Percentiles rank a stretch among this genome's conserved stretches.
These are phyloP conservation scores for Alviniconcha strummeri DNA, from an alignment of 2,888 invertebrate genomes.

Conservation along the genomic window DNA sequence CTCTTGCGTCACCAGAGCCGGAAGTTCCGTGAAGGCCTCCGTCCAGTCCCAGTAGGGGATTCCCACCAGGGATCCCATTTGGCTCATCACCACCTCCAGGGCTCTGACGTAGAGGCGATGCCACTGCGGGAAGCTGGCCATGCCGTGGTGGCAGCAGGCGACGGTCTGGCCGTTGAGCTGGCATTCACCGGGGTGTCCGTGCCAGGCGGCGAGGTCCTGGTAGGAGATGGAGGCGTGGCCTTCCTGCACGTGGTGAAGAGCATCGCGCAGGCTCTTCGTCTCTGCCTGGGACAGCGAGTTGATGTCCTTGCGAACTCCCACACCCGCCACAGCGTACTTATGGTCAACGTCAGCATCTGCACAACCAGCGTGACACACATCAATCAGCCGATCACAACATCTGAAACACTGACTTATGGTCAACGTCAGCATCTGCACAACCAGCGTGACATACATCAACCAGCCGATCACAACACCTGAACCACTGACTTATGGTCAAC, in stretches of 20 bases:
- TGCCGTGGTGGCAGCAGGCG: conserved; percentile 49
- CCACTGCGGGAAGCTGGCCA: conserved; percentile 50
- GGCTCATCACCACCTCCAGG: conserved; percentile 41
- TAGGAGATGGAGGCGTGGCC: conserved; percentile 37
- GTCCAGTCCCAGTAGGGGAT: conserved; percentile 51
- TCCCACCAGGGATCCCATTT: conserved; percentile 40
- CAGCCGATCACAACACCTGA: too few relatives aligned
- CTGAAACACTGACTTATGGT: too few relatives aligned
- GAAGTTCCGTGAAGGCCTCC: conserved; percentile 36
- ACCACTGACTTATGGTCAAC: too few relatives aligned
- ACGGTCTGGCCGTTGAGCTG: not conserved
- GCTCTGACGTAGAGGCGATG: conserved; percentile 47
- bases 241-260: conserved; percentile 36
- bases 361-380: too few relatives aligned
- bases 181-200: conserved; percentile 42
- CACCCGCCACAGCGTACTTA: conserved; percentile 22
- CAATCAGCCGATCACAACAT: too few relatives aligned
- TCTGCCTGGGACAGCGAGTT: conserved; percentile 40
- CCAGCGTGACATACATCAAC: too few relatives aligned
- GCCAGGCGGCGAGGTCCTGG: conserved; percentile 37
- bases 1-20: conserved; percentile 38
- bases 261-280: conserved; percentile 40
- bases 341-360: too few relatives aligned
- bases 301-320: conserved; percentile 45
- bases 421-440: too few relatives aligned